Conservation (phyloP, 1,140 invertebrate species). For the Pectinophora gossypiella region DNA sequence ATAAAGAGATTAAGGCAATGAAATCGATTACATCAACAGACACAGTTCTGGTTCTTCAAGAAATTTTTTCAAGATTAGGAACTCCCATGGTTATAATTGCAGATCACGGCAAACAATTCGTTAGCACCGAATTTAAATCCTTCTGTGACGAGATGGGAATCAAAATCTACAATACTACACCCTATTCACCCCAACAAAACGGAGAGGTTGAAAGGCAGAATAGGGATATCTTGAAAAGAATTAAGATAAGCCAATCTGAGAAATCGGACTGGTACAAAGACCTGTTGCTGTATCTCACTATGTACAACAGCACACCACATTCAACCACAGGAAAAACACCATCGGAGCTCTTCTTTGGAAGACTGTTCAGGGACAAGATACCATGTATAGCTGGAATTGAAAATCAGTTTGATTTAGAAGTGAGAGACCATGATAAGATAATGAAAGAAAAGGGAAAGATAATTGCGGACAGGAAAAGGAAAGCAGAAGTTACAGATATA, state of each 20-base stretch:
- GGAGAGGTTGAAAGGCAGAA: slow-evolving; percentile 38
- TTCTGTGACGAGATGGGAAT: slow-evolving; percentile 22
- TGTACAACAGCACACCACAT: slow-evolving; percentile 36
- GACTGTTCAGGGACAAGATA: slow-evolving; percentile 24
- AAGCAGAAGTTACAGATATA: no score
- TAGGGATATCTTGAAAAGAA: slow-evolving; percentile 24
- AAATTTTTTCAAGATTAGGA: slow-evolving; percentile 13
- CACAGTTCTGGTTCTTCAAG: slow-evolving; percentile 7
- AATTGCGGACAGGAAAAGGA: no score
- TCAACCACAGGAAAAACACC: slow-evolving; percentile 33
- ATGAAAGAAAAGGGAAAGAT: no score
- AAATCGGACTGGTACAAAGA: slow-evolving; percentile 23
- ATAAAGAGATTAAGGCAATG: slow-evolving; percentile 11
- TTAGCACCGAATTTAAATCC: slow-evolving; percentile 16
- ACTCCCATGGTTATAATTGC: not conserved
- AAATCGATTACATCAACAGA: slow-evolving; percentile 11
- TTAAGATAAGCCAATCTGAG: slow-evolving; percentile 14
- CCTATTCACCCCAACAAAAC: slow-evolving; percentile 34
- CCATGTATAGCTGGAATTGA: not conserved
- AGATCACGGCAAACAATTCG: slow-evolving; percentile 26
- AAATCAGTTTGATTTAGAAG: no score
- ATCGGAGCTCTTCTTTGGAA: slow-evolving; percentile 34
- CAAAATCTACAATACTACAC: slow-evolving; percentile 17
- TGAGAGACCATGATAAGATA: no score
- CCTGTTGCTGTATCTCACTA: slow-evolving; percentile 23